Base-by-base conservation (phyloP, 2,888 invertebrate genomes). In the Abrostola tripartita region DNA sequence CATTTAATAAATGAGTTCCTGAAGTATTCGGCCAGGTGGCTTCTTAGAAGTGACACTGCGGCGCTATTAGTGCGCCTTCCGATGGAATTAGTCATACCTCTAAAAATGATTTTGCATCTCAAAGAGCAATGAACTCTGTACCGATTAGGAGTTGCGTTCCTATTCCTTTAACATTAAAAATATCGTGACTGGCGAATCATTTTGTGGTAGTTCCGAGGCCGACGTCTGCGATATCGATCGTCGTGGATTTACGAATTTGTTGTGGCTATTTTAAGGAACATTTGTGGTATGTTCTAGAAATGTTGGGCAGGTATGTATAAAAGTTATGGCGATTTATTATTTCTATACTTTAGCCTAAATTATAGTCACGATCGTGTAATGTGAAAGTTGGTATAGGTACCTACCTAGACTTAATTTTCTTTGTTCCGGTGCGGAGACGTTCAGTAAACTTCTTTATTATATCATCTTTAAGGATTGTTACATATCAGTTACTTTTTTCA, bases 81-180 rank as follows among this genome's bases (percentile, higher is more conserved):
- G 74, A 73, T 65, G 52, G 77, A 78, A 86, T 90, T 90, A 89
- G 88, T 90, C 90, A 90, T 81, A 79, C 81, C 74, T 78, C 81
- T 84, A 78, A 88, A 86, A 85, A 83, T 80, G 74, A 79, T 82
- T 82, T 79, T 76, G 69, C 73, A 66, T 72, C 51, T 52, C 40
- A 51, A 74, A 78, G 87, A 78, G 79, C 85, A 82, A 78, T 82
- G 86, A 87, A 85, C 87, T 74, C 62, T 61, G 57, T 66, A 65
- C 61, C 73, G 70, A 78, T 83, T 77, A 68, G 56, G 69, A 68
- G 56, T 68, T 68, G 51, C 65, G 59, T 69, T 73, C 52, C 50
- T 73, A 66, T 76, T 76, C 61, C 64, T 65, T 73, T 66, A 57
- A 62, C 58, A 72, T 74, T 76, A 70, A 77, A 75, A 76, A 74